phyloP scores from a whole-genome alignment of 1,140 invertebrate genomes.

The Drosophila mojavensis region DNA sequence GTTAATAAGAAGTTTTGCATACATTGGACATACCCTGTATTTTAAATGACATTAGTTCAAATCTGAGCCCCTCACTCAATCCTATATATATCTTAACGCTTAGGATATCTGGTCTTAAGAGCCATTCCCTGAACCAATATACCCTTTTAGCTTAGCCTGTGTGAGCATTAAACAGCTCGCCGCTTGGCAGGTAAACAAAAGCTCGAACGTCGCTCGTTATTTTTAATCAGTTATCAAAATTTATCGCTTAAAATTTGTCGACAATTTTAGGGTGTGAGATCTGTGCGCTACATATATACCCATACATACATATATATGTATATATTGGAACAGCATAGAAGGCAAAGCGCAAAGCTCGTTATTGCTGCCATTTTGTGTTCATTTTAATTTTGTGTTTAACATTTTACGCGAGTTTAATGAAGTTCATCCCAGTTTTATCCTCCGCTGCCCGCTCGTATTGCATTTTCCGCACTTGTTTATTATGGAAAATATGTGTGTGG shows the following conservation, averaged over 20 bases:
- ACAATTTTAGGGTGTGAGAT: not conserved
- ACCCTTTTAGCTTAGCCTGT: not conserved
- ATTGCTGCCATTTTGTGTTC: slow-evolving; percentile 17
- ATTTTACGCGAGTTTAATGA: slow-evolving; percentile 52
- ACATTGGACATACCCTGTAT: not conserved
- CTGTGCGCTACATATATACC: not conserved
- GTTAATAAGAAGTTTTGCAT: no score
- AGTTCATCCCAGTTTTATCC: slow-evolving; percentile 10
- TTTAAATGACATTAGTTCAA: no score
- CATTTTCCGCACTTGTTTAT: slow-evolving; percentile 39
- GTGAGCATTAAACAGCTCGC: not conserved
- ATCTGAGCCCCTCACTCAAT: no score
- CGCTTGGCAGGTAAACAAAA: slow-evolving; percentile 59
- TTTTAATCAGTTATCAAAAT: slow-evolving; percentile 80
- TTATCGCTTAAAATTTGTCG: slow-evolving; percentile 68
- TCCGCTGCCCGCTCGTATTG: slow-evolving; percentile 5
- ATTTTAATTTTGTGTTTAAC: slow-evolving; percentile 44
- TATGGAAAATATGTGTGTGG: slow-evolving; percentile 3
- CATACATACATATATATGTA: not conserved
- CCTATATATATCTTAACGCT: no score
- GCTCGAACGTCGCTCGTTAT: slow-evolving; percentile 66
- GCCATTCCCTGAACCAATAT: not conserved
- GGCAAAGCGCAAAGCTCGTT: not conserved
- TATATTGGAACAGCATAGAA: not conserved
- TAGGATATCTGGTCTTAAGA: no score